Conservation (phyloP, 2,888 invertebrate species). For the Clistopyga incitator region DNA sequence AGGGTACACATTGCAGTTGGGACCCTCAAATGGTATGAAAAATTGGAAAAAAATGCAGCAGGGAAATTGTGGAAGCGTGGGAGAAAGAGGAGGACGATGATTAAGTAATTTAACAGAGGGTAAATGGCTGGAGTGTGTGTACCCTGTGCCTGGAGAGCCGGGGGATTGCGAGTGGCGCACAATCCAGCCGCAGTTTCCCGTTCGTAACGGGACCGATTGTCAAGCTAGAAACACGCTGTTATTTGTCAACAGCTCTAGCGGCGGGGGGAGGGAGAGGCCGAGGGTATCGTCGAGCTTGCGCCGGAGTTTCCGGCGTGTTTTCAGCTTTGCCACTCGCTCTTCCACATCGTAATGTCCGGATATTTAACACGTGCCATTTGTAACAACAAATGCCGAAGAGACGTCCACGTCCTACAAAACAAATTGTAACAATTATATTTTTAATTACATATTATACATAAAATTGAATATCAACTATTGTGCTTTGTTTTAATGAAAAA, state of each 20-base stretch:
- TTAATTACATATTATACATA: too few relatives aligned
- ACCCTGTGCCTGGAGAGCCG: background rate
- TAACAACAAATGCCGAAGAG: slow-evolving; percentile 21
- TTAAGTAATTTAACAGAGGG: slow-evolving; percentile 45
- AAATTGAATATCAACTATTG: too few relatives aligned
- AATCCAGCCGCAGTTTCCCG: slow-evolving; percentile 55
- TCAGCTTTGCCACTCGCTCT: slow-evolving; percentile 23
- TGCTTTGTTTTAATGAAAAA: too few relatives aligned
- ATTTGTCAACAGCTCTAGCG: slow-evolving; percentile 59
- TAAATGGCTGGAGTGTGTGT: slow-evolving; percentile 45
- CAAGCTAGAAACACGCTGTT: slow-evolving; percentile 59
- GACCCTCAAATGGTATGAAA: too few relatives aligned
- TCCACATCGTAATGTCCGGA: slow-evolving; percentile 31
- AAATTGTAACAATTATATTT: too few relatives aligned
- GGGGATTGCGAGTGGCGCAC: slow-evolving; percentile 32
- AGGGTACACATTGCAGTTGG: too few relatives aligned
- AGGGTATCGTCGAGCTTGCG: slow-evolving; percentile 7
- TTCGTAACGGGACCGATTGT: slow-evolving; percentile 62
- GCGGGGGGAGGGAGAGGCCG: background rate
- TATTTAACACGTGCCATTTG: slow-evolving; percentile 55
- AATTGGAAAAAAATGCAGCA: background rate
- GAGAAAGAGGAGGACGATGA: slow-evolving; percentile 28
- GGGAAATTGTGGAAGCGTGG: background rate
- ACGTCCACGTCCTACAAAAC: background rate
- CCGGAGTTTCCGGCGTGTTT: slow-evolving; percentile 34